Evolutionary conservation across 1,140 invertebrate species (phyloP).

Genomic region (Littorina saxatilis): DNA sequence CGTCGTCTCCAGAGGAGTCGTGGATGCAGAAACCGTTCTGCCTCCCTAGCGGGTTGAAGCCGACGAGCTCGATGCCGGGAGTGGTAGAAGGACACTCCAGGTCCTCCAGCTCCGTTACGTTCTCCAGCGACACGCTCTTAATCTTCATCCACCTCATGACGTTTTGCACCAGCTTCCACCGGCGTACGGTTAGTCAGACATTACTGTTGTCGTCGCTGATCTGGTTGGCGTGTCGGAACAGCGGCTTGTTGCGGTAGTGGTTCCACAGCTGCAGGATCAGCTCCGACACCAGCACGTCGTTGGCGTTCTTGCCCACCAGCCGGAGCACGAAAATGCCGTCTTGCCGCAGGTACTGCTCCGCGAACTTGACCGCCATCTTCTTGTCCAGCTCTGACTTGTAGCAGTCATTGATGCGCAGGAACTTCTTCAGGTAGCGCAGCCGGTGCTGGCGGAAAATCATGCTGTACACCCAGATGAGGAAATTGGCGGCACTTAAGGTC

Average conservation of each 20-base stretch:
- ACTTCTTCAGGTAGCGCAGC: conserved; percentile 75
- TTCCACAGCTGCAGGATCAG: conserved; percentile 77
- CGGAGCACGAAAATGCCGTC: conserved; percentile 78
- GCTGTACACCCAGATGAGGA: conserved; percentile 75
- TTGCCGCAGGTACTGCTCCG: conserved; percentile 77
- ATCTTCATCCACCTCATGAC: conserved; percentile 52
- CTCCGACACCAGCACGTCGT: conserved; percentile 78
- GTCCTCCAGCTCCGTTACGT: conserved; percentile 43
- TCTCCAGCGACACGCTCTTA: conserved; percentile 52
- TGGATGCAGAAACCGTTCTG: conserved; percentile 40
- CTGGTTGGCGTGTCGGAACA: conserved; percentile 71
- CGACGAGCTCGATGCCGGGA: conserved; percentile 49
- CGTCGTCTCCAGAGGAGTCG: conserved; percentile 29
- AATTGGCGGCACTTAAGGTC: conserved; percentile 75
- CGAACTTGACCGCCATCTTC: conserved; percentile 75
- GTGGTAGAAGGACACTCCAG: conserved; percentile 41
- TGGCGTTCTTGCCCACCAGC: conserved; percentile 78
- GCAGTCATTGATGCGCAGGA: conserved; percentile 74
- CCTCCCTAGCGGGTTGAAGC: conserved; percentile 34
- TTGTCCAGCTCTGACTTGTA: conserved; percentile 72
- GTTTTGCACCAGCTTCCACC: conserved; percentile 60
- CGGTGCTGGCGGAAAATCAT: conserved; percentile 73
- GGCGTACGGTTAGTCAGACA: conserved; percentile 71
- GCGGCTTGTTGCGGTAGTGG: conserved; percentile 71
- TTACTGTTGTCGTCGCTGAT: conserved; percentile 72